A percentile compares a stretch with the other conserved stretches of the same genome.
phyloP scores from a whole-genome alignment of 1,140 invertebrate genomes.

The Dendrolimus kikuchii region DNA sequence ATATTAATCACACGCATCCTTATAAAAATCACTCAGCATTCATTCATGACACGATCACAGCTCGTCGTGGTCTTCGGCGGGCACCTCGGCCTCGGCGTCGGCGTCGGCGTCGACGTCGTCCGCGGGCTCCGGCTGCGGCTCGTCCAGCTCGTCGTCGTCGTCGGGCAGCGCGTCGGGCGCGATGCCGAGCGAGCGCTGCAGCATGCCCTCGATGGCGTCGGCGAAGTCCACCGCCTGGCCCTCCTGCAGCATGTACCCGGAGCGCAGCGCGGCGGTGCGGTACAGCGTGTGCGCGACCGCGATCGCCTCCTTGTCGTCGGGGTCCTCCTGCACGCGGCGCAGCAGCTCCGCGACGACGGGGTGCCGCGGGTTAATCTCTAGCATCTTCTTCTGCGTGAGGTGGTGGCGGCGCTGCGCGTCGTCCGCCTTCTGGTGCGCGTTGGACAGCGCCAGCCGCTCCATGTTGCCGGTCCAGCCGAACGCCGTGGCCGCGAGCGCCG shows the following conservation, averaged over 20 bases:
- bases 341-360: conserved; percentile 95
- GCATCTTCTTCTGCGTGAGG: conserved; percentile 95
- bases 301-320: conserved; percentile 85
- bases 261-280: conserved; percentile 85
- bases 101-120: conserved; percentile 19
- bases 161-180: conserved; percentile 33
- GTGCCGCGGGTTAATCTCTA: conserved; percentile 98
- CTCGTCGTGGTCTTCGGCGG: conserved; percentile 28
- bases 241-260: conserved; percentile 58
- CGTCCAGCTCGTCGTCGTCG: conserved; percentile 15
- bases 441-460: conserved; percentile 96
- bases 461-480: conserved; percentile 99
- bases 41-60: conserved; percentile 13
- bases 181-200: conserved; percentile 43
- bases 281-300: conserved; percentile 95
- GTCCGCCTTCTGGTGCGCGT: conserved; percentile 95
- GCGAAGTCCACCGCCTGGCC: conserved; percentile 53
- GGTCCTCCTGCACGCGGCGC: conserved; percentile 84
- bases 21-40: background rate
- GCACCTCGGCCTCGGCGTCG: conserved; percentile 15
- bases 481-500: conserved; percentile 96
- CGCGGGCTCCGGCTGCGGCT: conserved; percentile 7
- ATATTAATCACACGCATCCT: conserved; percentile 1
- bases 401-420: conserved; percentile 95
- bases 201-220: conserved; percentile 46